Percentiles rank a stretch among this genome's conserved stretches.
These are phyloP conservation scores for Andrena dorsata DNA, from an alignment of 2,888 invertebrate genomes.

Conservation along the genomic window DNA sequence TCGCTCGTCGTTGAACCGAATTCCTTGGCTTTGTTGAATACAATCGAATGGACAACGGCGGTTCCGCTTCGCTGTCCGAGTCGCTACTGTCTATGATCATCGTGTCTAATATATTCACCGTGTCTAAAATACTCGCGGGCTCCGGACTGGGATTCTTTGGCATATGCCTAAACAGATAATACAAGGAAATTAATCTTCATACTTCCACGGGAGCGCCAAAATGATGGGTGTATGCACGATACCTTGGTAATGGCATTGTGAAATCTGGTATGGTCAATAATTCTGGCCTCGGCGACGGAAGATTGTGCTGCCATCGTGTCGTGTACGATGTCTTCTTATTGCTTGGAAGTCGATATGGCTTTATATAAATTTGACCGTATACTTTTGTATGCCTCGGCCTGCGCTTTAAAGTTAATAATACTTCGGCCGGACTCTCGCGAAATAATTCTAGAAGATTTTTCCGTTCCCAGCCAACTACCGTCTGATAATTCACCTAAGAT, in stretches of 20 bases:
- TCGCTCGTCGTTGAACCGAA: slow-evolving; percentile 92
- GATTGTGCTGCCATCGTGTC: slow-evolving; percentile 89
- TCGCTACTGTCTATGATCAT: slow-evolving; percentile 86
- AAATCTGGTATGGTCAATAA: slow-evolving; percentile 88
- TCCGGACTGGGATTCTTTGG: slow-evolving; percentile 82
- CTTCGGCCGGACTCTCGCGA: slow-evolving; percentile 92
- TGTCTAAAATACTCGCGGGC: slow-evolving; percentile 79
- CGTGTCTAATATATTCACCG: slow-evolving; percentile 79
- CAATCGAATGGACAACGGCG: slow-evolving; percentile 87
- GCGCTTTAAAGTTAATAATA: slow-evolving; percentile 93
- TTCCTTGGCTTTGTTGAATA: slow-evolving; percentile 92
- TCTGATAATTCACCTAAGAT: slow-evolving; percentile 89
- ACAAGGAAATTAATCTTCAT: background rate
- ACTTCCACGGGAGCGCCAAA: slow-evolving; percentile 4
- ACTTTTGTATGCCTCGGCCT: slow-evolving; percentile 93
- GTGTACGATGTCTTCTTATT: slow-evolving; percentile 89
- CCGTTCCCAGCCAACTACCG: slow-evolving; percentile 93
- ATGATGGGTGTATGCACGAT: slow-evolving; percentile 14
- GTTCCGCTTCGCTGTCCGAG: slow-evolving; percentile 86
- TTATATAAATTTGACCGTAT: slow-evolving; percentile 91
- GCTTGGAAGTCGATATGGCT: slow-evolving; percentile 90
- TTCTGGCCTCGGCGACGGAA: slow-evolving; percentile 89
- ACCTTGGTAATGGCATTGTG: slow-evolving; percentile 87
- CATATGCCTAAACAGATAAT: slow-evolving; percentile 71
- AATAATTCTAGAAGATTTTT: slow-evolving; percentile 91